phyloP scores from a whole-genome alignment of 2,888 invertebrate species.

The Conistra vaccinii region DNA sequence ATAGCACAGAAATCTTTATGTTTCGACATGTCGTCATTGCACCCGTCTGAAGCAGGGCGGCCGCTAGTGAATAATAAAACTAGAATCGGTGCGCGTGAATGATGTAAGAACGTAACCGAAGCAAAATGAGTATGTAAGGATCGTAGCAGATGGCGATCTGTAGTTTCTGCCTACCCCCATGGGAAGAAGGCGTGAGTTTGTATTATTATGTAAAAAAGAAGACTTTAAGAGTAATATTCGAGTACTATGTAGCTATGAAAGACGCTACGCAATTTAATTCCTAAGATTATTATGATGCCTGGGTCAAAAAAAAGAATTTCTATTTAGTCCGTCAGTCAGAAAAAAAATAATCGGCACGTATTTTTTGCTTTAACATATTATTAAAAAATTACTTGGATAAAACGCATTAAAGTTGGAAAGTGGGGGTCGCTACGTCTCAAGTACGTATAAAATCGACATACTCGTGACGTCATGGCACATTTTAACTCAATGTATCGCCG shows the following conservation, averaged over 20 bases:
- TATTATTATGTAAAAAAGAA: neutral
- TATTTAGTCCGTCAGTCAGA: too few species aligned
- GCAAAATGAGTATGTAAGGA: neutral
- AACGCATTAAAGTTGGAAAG: too few species aligned
- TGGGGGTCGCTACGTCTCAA: too few species aligned
- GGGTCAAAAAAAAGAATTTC: too few species aligned
- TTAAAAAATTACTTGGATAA: too few species aligned
- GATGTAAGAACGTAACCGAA: neutral
- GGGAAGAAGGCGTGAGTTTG: neutral
- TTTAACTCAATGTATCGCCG: too few species aligned
- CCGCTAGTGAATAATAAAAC: neutral
- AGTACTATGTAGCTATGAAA: neutral
- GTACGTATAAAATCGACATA: too few species aligned
- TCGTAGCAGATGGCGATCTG: neutral
- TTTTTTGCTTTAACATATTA: too few species aligned
- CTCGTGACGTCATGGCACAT: too few species aligned
- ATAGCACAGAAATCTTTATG: neutral
- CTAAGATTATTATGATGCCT: neutral
- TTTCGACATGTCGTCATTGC: neutral
- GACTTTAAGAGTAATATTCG: neutral
- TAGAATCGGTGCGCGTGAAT: neutral
- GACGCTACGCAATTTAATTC: neutral
- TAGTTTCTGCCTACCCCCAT: too few species aligned
- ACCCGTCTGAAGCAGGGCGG: neutral
- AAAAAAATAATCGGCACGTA: too few species aligned